These are phyloP conservation scores for Zaprionus lineosus DNA, from an alignment of 2,888 invertebrate genomes.

Conservation along the genomic window DNA sequence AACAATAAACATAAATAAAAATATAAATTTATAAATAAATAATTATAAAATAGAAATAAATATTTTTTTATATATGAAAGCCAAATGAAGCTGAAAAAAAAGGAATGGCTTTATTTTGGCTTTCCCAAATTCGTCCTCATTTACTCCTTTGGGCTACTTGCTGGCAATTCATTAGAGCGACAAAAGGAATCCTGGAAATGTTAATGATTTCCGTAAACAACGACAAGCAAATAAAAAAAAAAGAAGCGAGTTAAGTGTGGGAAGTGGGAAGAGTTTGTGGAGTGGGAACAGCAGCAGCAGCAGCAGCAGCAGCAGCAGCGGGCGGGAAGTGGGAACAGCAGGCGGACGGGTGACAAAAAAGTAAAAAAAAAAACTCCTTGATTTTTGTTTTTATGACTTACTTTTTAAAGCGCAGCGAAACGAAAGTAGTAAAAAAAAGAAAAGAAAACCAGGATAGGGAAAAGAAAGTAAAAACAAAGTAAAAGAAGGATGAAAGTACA, in stretches of 20 bases:
- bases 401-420: conserved; percentile 31
- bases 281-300: too few relatives aligned
- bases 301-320: too few relatives aligned
- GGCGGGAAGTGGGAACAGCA: too few relatives aligned
- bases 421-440: conserved; percentile 33
- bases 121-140: not conserved
- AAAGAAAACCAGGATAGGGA: not conserved
- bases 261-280: too few relatives aligned
- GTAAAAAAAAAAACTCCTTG: conserved; percentile 35
- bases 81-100: not conserved
- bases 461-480: conserved; percentile 3
- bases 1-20: too few relatives aligned
- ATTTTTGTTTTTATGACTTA: conserved; percentile 48
- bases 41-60: not conserved
- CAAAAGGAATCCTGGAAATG: conserved; percentile 24
- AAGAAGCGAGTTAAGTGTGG: too few relatives aligned
- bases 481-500: too few relatives aligned
- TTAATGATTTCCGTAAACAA: conserved; percentile 53
- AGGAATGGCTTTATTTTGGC: not conserved
- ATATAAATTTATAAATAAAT: too few relatives aligned
- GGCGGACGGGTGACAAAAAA: conserved; percentile 19
- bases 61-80: not conserved
- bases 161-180: conserved; percentile 49
- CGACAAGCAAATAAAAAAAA: conserved; percentile 48
- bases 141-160: conserved; percentile 5